Base-by-base conservation (phyloP, 2,888 invertebrate species). In the Scaptomyza tumidula region DNA sequence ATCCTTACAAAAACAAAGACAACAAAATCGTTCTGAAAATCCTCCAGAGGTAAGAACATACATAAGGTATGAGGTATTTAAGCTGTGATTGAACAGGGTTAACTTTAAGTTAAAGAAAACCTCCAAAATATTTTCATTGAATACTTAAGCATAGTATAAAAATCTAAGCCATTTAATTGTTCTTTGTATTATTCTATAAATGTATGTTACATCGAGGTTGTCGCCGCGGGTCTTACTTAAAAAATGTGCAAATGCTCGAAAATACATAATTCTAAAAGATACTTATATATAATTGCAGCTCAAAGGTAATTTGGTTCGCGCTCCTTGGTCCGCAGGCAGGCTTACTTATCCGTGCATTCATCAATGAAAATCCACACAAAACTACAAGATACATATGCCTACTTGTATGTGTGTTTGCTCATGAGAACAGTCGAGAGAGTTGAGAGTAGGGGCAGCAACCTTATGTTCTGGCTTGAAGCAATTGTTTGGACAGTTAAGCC, bases 401-500 rank as follows among this genome's bases (percentile, higher is more conserved):
- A 6, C 13, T 27, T 16, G 7, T 31, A 16, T 48, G 33, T 13
- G 52, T 48, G 59, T 44, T 37, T 61, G 64, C 11, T 19, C 49
- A 59, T 64, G 66, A 65, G 69, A 69, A 64, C 24, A 14, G 31
- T 5, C 19, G 19, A 31, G 37, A 27, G 50, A 45, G 45, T 44
- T 19, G 39, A 41, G 49, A 16, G 53, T 58, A 35, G 53, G 55
- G 45, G 13, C 45, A 46, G 35, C 48, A 46, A 31, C 35, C 14
- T 31, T 19, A 45, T 44, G 43, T 45, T 7, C 24, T 35, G 46
- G 49, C 37, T 46, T 35, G 43, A 62, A 43, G 76, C 33, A 63
- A 72, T 82, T 84, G 86, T 84, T 86, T 80, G 68, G 58, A 54
- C 48, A 78, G 74, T 72, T 86, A 79, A 84, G 81, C 87, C 81